These are phyloP conservation scores for Vesta saturnalis DNA, from an alignment of 2,888 invertebrate species.

Conservation along the genomic window DNA sequence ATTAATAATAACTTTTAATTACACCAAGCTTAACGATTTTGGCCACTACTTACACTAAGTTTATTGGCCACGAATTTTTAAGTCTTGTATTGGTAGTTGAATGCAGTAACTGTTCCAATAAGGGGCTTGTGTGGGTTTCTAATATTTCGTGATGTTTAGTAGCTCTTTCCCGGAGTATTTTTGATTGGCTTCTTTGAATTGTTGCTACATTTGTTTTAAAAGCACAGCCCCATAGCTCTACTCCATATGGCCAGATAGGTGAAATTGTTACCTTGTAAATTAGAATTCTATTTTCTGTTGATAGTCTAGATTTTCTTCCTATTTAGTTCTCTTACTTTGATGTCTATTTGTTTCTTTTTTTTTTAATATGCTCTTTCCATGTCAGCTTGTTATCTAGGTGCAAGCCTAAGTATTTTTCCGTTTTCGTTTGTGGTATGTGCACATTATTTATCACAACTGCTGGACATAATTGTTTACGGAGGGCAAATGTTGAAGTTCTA, in stretches of 20 bases:
- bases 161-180: conserved; percentile 6
- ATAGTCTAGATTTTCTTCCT: conserved; percentile 5
- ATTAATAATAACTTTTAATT: too few relatives aligned
- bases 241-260: background rate
- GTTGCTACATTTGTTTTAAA: conserved; percentile 15
- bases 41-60: conserved; percentile 3
- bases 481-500: background rate
- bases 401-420: conserved; percentile 2
- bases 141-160: background rate
- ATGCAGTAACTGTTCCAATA: too few relatives aligned
- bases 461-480: conserved; percentile 3
- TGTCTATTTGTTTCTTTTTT: background rate
- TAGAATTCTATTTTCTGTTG: conserved; percentile 5
- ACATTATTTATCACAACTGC: conserved; percentile 7
- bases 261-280: background rate
- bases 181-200: background rate
- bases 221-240: background rate
- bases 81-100: background rate
- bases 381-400: background rate
- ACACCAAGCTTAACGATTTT: too few relatives aligned
- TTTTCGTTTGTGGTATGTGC: conserved; percentile 7
- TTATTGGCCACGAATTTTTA: background rate
- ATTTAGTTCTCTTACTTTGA: background rate
- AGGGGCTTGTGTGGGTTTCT: background rate
- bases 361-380: background rate